Evolutionary conservation across 2,113 vertebrate genomes (phyloP).

Genomic region (Pituophis catenifer): DNA sequence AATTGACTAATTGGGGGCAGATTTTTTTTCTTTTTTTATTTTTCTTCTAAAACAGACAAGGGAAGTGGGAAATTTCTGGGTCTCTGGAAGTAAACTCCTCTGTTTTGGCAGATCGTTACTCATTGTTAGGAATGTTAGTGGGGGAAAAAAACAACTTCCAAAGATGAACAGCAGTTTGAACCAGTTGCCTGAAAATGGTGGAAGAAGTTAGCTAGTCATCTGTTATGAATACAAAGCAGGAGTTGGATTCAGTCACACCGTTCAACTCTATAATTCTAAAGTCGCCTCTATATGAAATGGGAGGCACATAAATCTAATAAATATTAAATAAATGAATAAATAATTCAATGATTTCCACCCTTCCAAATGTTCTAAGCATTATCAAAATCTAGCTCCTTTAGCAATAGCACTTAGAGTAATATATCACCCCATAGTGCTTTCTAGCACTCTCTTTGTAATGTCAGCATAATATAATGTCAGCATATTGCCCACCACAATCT

Average conservation of each 20-base stretch:
- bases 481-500: not conserved
- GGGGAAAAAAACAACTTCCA: not conserved
- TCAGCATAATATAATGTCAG: not conserved
- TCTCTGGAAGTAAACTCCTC: not conserved
- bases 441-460: not conserved
- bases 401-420: not conserved
- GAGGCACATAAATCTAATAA: not conserved
- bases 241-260: not conserved
- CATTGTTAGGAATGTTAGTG: not conserved
- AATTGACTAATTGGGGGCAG: not conserved
- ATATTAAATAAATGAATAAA: not conserved
- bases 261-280: not conserved
- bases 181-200: not conserved
- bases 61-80: not conserved
- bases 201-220: not conserved
- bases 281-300: not conserved
- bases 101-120: not conserved
- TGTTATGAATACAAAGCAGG: not conserved
- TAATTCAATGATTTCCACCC: not conserved
- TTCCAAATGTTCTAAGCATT: not conserved
- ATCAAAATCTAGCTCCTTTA: not conserved
- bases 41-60: not conserved
- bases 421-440: not conserved
- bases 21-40: not conserved
- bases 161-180: not conserved